Base-by-base conservation (phyloP, 2,113 vertebrate species). In the Chamaetylas fuelleborni region DNA sequence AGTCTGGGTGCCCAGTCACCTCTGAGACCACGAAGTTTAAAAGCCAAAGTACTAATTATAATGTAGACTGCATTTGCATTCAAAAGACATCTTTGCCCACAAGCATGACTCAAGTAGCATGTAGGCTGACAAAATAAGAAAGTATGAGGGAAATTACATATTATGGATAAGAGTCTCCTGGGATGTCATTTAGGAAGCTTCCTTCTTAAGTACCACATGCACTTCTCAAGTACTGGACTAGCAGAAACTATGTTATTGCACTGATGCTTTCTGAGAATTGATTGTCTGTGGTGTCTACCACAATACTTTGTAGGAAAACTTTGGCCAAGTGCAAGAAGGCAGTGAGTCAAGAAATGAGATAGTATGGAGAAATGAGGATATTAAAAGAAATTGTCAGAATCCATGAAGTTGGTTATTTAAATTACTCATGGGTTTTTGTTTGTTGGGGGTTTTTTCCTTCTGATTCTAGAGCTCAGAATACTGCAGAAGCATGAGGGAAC, bases 61-160 rank as follows among this genome's bases (percentile, higher is more conserved):
- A 80, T 2, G 50, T 56, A 93, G 81, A 70, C 88, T 92, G n/a
- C 23, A 86, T 94, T 83, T 96, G 67, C 88, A 96, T 95, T 95
- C 88, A 96, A 96, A 90, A 93, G 88, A 93, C 96, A 92, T 92
- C 85, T 94, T 92, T 90, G 69, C 88, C 93, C 92, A 96, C 90
- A 92, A 90, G 92, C 79, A 71, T 95, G 94, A 96, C 72, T 97
- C 95, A 94, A 94, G 69, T 25, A 86, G 76, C 67, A 93, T 61
- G 36, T 53, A 92, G 76, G 80, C 73, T 93, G 88, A 93, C 67
- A 86, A 88, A 97, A 92, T 95, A 95, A 93, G 82, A 95, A 96
- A 96, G 76, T 76, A 91, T 34, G 29, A 82, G 72, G 72, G 77
- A 96, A 96, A 96, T 94, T 90, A 95, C 72, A 93, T 56, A 81